Conservation (phyloP, 2,797 vertebrate species). For the Otolemur crassicaudatus region DNA sequence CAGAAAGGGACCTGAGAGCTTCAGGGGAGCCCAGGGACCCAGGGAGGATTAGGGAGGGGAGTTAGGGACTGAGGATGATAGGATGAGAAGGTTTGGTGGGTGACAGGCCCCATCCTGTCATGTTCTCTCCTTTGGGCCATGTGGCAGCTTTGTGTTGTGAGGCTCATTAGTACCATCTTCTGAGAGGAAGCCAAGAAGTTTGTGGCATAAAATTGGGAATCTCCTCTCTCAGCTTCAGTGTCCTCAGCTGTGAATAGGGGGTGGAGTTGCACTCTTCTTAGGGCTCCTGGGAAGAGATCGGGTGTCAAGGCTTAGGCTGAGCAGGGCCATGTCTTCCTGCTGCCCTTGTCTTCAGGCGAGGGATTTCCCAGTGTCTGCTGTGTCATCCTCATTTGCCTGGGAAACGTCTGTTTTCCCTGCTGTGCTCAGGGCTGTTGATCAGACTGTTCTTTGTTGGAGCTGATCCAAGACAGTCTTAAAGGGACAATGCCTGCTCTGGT, state of each 20-base stretch:
- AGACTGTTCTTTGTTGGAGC: neutral
- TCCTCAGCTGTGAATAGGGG: neutral
- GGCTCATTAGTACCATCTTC: accelerated
- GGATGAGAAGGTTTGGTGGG: neutral
- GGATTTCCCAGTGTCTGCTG: neutral
- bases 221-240: neutral
- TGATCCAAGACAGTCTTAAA: neutral
- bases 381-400: neutral
- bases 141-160: neutral
- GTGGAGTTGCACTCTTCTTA: neutral
- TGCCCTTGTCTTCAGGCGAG: neutral
- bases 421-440: neutral
- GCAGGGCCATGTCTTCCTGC: neutral
- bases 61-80: neutral
- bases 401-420: neutral
- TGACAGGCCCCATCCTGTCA: neutral
- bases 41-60: neutral
- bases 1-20: neutral
- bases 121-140: neutral
- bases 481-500: neutral
- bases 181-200: neutral
- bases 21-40: neutral
- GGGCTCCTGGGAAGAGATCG: neutral
- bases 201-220: accelerated
- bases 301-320: neutral